phyloP scores from a whole-genome alignment of 2,113 vertebrate genomes.

The Syngnathus typhle region DNA sequence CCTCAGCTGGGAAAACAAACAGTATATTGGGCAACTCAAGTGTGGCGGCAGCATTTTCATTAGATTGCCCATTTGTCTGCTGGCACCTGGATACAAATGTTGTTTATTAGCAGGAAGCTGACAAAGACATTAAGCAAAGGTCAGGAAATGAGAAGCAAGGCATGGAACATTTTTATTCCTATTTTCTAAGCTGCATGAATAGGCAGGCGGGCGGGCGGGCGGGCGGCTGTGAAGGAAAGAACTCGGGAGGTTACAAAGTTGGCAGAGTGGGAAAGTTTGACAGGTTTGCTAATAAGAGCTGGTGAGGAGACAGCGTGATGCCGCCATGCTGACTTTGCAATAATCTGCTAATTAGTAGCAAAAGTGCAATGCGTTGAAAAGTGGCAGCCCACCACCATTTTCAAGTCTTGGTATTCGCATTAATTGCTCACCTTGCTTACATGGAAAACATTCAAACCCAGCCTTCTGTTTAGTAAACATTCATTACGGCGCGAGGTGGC shows the following conservation, averaged over 20 bases:
- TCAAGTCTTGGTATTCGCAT: not conserved
- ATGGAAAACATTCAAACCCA: not conserved
- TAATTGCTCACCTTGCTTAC: not conserved
- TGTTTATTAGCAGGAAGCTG: conserved; percentile 34
- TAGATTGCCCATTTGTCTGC: conserved; percentile 36
- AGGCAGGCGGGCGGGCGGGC: too few species aligned
- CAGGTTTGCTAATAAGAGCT: conserved; percentile 27
- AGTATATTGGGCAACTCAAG: conserved; percentile 18
- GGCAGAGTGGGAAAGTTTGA: conserved; percentile 11
- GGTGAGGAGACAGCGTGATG: conserved; percentile 18
- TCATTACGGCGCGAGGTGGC: not conserved
- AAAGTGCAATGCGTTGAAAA: not conserved
- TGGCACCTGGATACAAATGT: conserved; percentile 33
- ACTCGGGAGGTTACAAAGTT: not conserved
- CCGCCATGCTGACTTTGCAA: conserved; percentile 9
- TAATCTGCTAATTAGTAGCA: conserved; percentile 20
- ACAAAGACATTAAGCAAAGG: conserved; percentile 21
- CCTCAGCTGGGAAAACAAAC: conserved; percentile 18
- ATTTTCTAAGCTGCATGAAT: too few species aligned
- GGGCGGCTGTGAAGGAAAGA: not conserved
- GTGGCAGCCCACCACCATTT: not conserved
- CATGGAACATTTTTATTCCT: conserved; percentile 9
- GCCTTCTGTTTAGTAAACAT: conserved; percentile 11
- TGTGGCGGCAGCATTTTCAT: conserved; percentile 34
- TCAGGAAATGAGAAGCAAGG: conserved; percentile 33